A percentile compares a stretch with the other conserved stretches of the same genome.
Conservation (phyloP, 2,113 vertebrate genomes). For the Myotis yumanensis region DNA sequence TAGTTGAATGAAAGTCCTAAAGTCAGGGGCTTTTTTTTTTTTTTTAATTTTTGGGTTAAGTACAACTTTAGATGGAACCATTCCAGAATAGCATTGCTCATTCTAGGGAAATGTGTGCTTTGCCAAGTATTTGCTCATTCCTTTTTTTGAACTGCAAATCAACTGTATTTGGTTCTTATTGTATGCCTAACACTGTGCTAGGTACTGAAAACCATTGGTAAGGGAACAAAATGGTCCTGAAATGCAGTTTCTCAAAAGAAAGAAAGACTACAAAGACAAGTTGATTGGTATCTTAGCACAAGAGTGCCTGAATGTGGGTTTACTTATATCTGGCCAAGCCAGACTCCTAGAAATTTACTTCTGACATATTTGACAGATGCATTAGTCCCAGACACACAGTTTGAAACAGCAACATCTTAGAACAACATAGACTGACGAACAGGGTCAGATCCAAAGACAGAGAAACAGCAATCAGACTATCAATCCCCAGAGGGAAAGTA, state of each 20-base stretch:
- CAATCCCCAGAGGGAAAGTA: too few species aligned
- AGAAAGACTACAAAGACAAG: neutral
- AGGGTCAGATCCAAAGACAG: too few species aligned
- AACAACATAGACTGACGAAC: too few species aligned
- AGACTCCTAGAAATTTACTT: constrained; percentile 8
- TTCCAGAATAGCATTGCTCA: neutral
- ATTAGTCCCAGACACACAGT: neutral
- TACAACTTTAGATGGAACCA: neutral
- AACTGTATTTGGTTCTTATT: neutral
- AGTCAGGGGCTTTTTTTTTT: neutral
- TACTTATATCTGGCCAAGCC: constrained; percentile 9
- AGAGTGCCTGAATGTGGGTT: neutral
- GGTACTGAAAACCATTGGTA: neutral
- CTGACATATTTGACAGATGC: neutral
- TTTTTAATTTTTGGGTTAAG: neutral
- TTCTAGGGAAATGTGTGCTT: neutral
- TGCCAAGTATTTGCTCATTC: neutral
- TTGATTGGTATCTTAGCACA: neutral
- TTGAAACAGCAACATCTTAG: neutral
- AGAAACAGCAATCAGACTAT: too few species aligned
- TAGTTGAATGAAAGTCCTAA: constrained; percentile 4
- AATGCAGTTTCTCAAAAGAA: neutral
- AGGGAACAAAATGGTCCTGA: neutral
- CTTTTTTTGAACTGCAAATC: neutral
- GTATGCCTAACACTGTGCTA: neutral